phyloP scores from a whole-genome alignment of 2,797 vertebrate species.

The Rhincodon typus region DNA sequence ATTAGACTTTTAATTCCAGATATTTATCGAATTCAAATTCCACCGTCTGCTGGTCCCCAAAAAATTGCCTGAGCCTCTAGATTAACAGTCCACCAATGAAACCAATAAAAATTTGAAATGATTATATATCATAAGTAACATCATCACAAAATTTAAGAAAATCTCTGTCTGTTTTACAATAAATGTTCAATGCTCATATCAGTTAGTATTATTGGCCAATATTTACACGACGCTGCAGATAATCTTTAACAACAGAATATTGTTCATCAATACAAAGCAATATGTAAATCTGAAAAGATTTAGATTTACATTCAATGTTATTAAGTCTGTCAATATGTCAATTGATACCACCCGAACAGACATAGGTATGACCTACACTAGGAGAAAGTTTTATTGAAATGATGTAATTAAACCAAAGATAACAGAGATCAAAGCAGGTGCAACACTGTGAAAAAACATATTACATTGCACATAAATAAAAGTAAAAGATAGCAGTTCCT shows the following conservation, averaged over 20 bases:
- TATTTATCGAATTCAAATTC: too few species aligned
- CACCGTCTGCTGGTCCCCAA: too few species aligned
- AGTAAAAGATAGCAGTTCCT: constrained; percentile 29
- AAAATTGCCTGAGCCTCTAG: too few species aligned
- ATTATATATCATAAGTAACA: background rate
- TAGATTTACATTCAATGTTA: constrained; percentile 42
- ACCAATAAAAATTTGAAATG: background rate
- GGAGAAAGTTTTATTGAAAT: constrained; percentile 11
- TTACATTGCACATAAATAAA: constrained; percentile 9
- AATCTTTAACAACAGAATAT: background rate
- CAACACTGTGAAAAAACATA: constrained; percentile 17
- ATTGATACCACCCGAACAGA: constrained; percentile 4
- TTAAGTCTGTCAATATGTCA: background rate
- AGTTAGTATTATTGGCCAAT: background rate
- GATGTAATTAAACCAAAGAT: constrained; percentile 27
- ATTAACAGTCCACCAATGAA: too few species aligned
- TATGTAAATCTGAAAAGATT: constrained; percentile 47
- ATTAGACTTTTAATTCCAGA: too few species aligned
- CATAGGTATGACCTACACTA: background rate
- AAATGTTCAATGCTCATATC: background rate
- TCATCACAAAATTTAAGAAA: background rate
- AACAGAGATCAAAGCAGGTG: constrained; percentile 29
- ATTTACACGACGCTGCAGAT: too few species aligned
- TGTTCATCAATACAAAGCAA: background rate
- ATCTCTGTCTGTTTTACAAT: background rate